These are phyloP conservation scores for Beris chalybata DNA, from an alignment of 2,888 invertebrate genomes.

Conservation along the genomic window DNA sequence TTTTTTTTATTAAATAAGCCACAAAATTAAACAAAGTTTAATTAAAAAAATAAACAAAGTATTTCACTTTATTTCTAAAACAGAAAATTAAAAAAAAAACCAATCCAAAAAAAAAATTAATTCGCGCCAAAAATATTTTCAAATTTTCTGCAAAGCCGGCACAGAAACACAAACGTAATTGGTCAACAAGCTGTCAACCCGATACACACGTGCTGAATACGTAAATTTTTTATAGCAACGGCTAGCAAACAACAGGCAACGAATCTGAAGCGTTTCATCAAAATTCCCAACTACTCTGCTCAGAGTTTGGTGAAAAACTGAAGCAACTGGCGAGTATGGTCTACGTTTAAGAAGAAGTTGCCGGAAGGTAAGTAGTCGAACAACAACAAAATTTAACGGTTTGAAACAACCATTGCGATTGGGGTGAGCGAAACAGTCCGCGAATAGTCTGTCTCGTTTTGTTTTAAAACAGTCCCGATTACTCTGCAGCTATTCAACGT, in stretches of 20 bases:
- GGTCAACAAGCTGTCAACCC: constrained; percentile 24
- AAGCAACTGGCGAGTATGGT: constrained; percentile 44
- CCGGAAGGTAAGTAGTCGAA: constrained; percentile 25
- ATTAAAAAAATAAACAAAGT: neutral
- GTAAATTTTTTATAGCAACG: constrained; percentile 17
- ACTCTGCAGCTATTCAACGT: neutral
- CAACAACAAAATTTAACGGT: constrained; percentile 16
- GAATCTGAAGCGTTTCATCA: neutral
- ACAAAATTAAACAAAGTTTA: constrained; percentile 1
- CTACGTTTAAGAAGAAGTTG: constrained; percentile 28
- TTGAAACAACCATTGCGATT: constrained; percentile 5
- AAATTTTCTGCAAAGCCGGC: constrained; percentile 13
- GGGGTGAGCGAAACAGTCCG: neutral
- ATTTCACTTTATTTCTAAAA: neutral
- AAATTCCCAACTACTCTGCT: constrained; percentile 41
- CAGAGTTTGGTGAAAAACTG: constrained; percentile 44
- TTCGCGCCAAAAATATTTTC: neutral
- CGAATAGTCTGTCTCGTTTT: constrained; percentile 4
- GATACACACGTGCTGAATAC: constrained; percentile 24
- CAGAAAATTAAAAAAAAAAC: neutral
- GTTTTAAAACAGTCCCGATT: neutral
- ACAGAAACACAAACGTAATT: constrained; percentile 17
- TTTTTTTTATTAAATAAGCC: neutral
- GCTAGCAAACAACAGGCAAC: neutral
- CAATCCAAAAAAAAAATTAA: neutral